Conservation (phyloP, 2,888 invertebrate genomes). For the Blastobasis lacticolella region DNA sequence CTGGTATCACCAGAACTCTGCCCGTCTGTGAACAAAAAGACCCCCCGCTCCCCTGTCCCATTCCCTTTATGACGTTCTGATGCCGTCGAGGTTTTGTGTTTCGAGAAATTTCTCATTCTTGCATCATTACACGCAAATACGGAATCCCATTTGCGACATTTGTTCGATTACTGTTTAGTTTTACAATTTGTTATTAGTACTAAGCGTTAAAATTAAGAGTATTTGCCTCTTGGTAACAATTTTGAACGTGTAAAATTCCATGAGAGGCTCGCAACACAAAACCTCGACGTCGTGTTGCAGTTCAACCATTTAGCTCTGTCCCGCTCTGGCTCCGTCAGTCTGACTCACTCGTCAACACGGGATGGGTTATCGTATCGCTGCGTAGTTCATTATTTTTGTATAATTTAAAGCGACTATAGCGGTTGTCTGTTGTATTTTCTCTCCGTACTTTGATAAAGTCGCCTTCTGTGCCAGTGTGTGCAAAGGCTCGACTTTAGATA, state of each 20-base stretch:
- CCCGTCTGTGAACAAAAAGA: conserved; percentile 22
- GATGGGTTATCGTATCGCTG: conserved; percentile 55
- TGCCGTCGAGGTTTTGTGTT: conserved; percentile 64
- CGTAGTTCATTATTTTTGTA: conserved; percentile 58
- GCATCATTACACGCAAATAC: conserved; percentile 12
- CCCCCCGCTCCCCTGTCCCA: conserved; percentile 21
- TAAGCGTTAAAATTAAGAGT: too few species aligned
- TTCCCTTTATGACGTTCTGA: conserved; percentile 36
- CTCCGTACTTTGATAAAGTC: conserved; percentile 51
- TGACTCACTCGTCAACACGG: conserved; percentile 51
- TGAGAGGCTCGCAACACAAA: conserved; percentile 54
- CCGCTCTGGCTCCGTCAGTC: conserved; percentile 46
- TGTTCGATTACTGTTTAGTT: too few species aligned
- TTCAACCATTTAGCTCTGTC: conserved; percentile 32
- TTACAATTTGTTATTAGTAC: too few species aligned
- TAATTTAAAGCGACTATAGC: conserved; percentile 44
- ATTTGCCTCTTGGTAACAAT: neutral
- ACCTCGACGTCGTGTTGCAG: conserved; percentile 40
- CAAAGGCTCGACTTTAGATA: conserved; percentile 80
- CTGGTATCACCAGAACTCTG: conserved; percentile 29
- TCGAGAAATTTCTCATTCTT: conserved; percentile 39
- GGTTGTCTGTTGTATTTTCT: conserved; percentile 35
- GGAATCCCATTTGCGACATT: too few species aligned
- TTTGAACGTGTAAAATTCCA: conserved; percentile 33
- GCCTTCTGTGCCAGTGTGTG: conserved; percentile 95